Conservation (phyloP, 2,888 invertebrate species). For the Caenorhabditis plicata region DNA sequence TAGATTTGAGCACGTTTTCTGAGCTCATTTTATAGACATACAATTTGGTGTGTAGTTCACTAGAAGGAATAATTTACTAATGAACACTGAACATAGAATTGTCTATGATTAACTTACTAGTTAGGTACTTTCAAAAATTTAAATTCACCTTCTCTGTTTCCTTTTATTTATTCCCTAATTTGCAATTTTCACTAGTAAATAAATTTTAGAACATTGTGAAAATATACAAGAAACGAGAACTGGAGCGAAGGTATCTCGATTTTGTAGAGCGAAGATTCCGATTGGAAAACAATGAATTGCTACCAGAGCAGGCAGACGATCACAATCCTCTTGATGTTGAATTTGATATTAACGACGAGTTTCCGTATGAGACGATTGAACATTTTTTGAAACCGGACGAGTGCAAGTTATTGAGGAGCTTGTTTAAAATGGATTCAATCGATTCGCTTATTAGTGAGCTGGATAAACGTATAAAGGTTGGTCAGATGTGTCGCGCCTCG, state of each 20-base stretch:
- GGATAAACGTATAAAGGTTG: constrained; percentile 20
- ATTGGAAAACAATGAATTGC: constrained; percentile 42
- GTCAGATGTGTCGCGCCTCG: too few species aligned
- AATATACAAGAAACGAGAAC: constrained; percentile 31
- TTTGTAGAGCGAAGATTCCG: constrained; percentile 53
- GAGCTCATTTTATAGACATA: too few species aligned
- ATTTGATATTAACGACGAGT: constrained; percentile 20
- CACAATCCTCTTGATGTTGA: constrained; percentile 32
- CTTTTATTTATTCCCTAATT: too few species aligned
- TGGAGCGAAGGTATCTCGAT: constrained; percentile 49
- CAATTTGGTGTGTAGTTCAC: too few species aligned
- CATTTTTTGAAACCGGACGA: constrained; percentile 13
- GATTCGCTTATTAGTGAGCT: constrained; percentile 19
- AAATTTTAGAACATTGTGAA: constrained; percentile 35
- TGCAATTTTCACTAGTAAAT: not conserved
- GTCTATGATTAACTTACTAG: too few species aligned
- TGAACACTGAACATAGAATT: too few species aligned
- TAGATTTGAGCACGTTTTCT: too few species aligned
- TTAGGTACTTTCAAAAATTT: too few species aligned
- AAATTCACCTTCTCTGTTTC: too few species aligned
- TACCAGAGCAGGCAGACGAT: constrained; percentile 46
- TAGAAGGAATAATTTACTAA: too few species aligned
- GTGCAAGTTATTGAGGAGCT: constrained; percentile 17
- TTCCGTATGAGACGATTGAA: constrained; percentile 11
- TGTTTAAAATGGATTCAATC: constrained; percentile 3